Base-by-base conservation (phyloP, 2,797 vertebrate species). In the Argya squamiceps region DNA sequence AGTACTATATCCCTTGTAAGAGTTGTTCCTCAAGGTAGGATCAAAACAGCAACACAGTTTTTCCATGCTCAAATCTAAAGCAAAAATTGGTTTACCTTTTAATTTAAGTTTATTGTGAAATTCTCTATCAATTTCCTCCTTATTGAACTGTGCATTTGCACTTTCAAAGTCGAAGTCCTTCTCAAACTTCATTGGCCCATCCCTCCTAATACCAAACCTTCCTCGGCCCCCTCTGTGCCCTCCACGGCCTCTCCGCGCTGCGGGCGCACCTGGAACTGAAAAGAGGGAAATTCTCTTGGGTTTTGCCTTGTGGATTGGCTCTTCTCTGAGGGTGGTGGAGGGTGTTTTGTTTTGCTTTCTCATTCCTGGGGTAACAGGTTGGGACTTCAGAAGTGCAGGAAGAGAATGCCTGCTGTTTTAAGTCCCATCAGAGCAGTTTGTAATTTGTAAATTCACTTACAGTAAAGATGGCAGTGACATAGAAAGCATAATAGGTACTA, bases 111-210 rank as follows among this genome's bases (percentile, higher is more conserved):
- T 99, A 98, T 97, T 99, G 97, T 99, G 99, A 88, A 99, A 99
- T 97, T 99, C 99, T 91, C 99, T 99, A 97, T 99, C 99, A 20
- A 99, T 99, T 95, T 99, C 99, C 36, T 99, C 99, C 97, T 99
- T 99, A 97, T 99, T 99, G 97, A 99, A 99, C 79, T 99, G 99
- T 12, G 99, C 99, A 60, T 99, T 99, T 84, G 99, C 99, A 77
- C 98, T 99, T 98, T 99, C 99, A 92, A 99, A 99, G 98, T 99
- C 99, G 92, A 99, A 99, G 97, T 99, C 99, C 96, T 99, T 99
- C 90, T 99, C 99, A 96, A 99, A 99, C 97, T 99, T 99, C 99
- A 99, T 99, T 36, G 99, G 98, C 44, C 99, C 99, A 77, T 99
- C 99, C 91, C 99, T 95, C 67, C 99, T 98, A 79, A 99, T 97